Percentiles rank a stretch among this genome's conserved stretches.
Conservation (phyloP, 2,888 invertebrate species). For the Apotomis capreana region DNA sequence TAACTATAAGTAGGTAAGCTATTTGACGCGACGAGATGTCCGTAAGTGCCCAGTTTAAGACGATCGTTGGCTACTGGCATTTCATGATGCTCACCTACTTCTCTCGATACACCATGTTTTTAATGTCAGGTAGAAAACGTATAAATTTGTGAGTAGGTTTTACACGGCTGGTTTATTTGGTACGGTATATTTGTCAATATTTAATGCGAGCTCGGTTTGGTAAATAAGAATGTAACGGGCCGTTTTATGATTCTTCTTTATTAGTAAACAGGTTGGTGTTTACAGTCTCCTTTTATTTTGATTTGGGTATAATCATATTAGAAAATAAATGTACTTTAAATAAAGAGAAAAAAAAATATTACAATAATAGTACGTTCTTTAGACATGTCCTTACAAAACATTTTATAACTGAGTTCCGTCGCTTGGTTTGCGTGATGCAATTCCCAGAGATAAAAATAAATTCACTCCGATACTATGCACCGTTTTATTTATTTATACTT, state of each 20-base stretch:
- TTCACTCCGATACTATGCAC: too few species aligned
- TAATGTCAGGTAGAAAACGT: conserved; percentile 20
- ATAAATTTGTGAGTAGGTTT: conserved; percentile 23
- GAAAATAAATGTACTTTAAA: too few species aligned
- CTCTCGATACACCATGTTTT: neutral
- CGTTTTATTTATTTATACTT: too few species aligned
- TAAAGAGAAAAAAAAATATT: too few species aligned
- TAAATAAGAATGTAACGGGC: neutral
- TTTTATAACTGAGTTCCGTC: too few species aligned
- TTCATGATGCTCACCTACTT: neutral
- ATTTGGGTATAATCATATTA: neutral
- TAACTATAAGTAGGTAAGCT: too few species aligned
- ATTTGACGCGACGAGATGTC: too few species aligned
- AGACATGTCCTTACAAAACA: too few species aligned
- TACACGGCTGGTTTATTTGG: conserved; percentile 11
- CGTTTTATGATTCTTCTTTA: neutral
- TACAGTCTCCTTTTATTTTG: neutral
- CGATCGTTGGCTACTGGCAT: neutral
- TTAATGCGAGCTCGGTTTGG: conserved; percentile 3
- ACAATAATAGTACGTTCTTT: too few species aligned
- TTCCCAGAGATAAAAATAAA: too few species aligned
- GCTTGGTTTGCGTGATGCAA: too few species aligned
- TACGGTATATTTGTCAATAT: conserved; percentile 19
- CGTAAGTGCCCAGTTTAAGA: too few species aligned
- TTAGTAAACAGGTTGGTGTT: neutral